Evolutionary conservation across 2,888 invertebrate species (phyloP).

Genomic region (Aleiodes leptofemur): DNA sequence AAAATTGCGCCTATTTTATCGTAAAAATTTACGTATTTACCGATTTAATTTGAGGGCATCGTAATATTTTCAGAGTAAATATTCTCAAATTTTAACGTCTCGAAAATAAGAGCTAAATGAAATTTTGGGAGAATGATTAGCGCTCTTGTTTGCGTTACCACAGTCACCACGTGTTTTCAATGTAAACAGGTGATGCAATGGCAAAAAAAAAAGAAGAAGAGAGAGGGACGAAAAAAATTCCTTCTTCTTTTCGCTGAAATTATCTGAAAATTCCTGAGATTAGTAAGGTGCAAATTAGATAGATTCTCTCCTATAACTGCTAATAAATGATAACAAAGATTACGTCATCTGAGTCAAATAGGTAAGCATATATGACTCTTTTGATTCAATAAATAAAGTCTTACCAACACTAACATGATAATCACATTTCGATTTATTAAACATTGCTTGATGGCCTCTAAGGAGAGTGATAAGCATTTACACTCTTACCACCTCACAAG

Average conservation of each 20-base stretch:
- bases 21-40: too few relatives aligned
- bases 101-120: too few relatives aligned
- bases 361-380: constrained; percentile 11
- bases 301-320: not conserved
- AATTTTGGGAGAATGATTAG: too few relatives aligned
- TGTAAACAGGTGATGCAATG: too few relatives aligned
- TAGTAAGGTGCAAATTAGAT: constrained; percentile 7
- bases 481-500: constrained; percentile 11
- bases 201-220: too few relatives aligned
- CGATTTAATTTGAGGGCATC: too few relatives aligned
- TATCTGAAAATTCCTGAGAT: not conserved
- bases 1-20: too few relatives aligned
- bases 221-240: too few relatives aligned
- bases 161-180: too few relatives aligned
- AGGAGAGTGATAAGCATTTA: constrained; percentile 17
- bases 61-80: too few relatives aligned
- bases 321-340: constrained; percentile 29
- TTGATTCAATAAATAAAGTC: constrained; percentile 20
- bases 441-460: constrained; percentile 26
- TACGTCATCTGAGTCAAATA: constrained; percentile 10
- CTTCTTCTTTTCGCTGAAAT: not conserved
- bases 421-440: constrained; percentile 27
- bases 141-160: too few relatives aligned
- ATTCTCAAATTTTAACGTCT: too few relatives aligned
- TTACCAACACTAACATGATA: constrained; percentile 10